phyloP scores from a whole-genome alignment of 2,888 invertebrate species.

The Nomada hirtipes region DNA sequence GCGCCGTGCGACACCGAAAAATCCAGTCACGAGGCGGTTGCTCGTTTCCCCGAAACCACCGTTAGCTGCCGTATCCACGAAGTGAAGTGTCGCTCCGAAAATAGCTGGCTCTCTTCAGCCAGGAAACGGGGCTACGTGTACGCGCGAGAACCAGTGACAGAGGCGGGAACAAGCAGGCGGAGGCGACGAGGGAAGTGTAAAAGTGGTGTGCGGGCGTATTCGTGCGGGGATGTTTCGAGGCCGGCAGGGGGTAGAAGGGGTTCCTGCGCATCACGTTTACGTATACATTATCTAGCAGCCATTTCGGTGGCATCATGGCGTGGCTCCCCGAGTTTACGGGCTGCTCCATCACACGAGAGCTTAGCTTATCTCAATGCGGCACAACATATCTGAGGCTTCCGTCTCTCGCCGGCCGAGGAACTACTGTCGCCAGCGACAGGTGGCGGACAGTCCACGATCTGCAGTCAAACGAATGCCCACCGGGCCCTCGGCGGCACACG shows the following conservation, averaged over 20 bases:
- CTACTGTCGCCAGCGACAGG: slow-evolving; percentile 76
- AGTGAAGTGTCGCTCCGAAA: slow-evolving; percentile 51
- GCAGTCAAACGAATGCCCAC: slow-evolving; percentile 75
- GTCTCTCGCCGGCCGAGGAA: slow-evolving; percentile 74
- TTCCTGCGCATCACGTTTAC: slow-evolving; percentile 66
- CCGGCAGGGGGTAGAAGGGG: slow-evolving; percentile 50
- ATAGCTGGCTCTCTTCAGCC: slow-evolving; percentile 41
- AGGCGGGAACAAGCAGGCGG: slow-evolving; percentile 15
- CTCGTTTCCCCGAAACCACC: slow-evolving; percentile 48
- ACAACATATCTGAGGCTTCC: slow-evolving; percentile 82
- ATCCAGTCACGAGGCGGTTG: slow-evolving; percentile 6
- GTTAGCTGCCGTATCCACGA: slow-evolving; percentile 30
- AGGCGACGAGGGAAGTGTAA: slow-evolving; percentile 42
- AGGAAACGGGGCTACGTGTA: slow-evolving; percentile 23
- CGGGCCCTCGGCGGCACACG: slow-evolving; percentile 49
- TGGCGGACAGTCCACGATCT: slow-evolving; percentile 73
- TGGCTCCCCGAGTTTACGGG: slow-evolving; percentile 80
- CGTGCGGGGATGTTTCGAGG: slow-evolving; percentile 21
- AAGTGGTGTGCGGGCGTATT: slow-evolving; percentile 23
- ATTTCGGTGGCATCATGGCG: slow-evolving; percentile 80
- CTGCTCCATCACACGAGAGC: slow-evolving; percentile 82
- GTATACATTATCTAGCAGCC: slow-evolving; percentile 81
- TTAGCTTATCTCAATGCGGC: slow-evolving; percentile 83
- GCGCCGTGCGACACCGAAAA: slow-evolving; percentile 34
- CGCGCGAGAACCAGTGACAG: slow-evolving; percentile 28